A percentile compares a stretch with the other conserved stretches of the same genome.
Evolutionary conservation across 1,140 invertebrate genomes (phyloP).

Genomic region (Lysiphlebus fabarum): DNA sequence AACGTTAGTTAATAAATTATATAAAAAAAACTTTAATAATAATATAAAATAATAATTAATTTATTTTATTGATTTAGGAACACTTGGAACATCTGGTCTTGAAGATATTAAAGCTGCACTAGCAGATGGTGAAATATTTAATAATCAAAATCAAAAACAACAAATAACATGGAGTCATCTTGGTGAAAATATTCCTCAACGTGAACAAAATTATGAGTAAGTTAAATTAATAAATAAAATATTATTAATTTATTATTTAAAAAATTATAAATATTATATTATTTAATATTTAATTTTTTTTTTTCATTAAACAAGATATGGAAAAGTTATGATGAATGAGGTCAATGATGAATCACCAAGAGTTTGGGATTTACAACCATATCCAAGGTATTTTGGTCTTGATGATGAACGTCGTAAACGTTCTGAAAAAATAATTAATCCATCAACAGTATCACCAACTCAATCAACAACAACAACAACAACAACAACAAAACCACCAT

Average conservation of each 20-base stretch:
- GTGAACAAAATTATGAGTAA: constrained; percentile 43
- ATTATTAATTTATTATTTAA: neutral
- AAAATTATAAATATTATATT: neutral
- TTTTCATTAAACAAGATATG: constrained; percentile 31
- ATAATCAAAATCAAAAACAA: constrained; percentile 21
- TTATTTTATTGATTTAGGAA: constrained; percentile 24
- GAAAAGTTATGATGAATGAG: constrained; percentile 38
- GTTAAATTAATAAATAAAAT: constrained; percentile 17
- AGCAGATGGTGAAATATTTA: constrained; percentile 27
- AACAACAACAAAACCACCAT: constrained; percentile 24
- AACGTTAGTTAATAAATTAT: constrained; percentile 35
- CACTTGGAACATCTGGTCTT: constrained; percentile 33
- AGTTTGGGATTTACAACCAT: constrained; percentile 33
- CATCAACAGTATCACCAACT: neutral
- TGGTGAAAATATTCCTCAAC: constrained; percentile 28
- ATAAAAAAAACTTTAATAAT: neutral
- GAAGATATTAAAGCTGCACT: constrained; percentile 34
- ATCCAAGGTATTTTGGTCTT: constrained; percentile 33
- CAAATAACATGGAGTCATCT: constrained; percentile 29
- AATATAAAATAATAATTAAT: constrained; percentile 9
- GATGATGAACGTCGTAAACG: constrained; percentile 38
- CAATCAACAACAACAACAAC: constrained; percentile 25
- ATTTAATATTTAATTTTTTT: constrained; percentile 6
- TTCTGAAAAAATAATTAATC: constrained; percentile 31
- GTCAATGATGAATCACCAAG: constrained; percentile 34